Evolutionary conservation across 2,888 invertebrate genomes (phyloP).

Genomic region (Thereva nobilitata): DNA sequence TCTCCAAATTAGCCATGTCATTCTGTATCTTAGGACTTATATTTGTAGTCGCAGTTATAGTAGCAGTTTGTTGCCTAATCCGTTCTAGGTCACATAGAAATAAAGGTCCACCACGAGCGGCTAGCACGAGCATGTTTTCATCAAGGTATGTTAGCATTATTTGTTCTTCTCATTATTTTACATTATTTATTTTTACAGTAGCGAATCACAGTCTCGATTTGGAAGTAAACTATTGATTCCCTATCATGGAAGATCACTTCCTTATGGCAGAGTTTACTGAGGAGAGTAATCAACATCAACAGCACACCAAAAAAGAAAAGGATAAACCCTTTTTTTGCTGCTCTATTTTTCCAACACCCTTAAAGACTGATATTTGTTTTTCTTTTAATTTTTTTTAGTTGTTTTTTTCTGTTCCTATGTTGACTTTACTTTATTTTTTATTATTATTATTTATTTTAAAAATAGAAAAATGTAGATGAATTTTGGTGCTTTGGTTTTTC

Average conservation of each 20-base stretch:
- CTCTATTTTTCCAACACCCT: slow-evolving; percentile 6
- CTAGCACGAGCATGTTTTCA: slow-evolving; percentile 43
- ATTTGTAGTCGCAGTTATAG: slow-evolving; percentile 71
- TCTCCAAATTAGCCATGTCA: slow-evolving; percentile 75
- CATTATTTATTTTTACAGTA: slow-evolving; percentile 46
- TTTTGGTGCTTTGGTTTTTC: slow-evolving; percentile 10
- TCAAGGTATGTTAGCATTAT: slow-evolving; percentile 41
- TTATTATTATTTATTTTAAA: slow-evolving; percentile 9
- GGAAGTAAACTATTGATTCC: slow-evolving; percentile 54
- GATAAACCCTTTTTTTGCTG: background rate
- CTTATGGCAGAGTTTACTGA: slow-evolving; percentile 57
- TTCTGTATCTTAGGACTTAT: slow-evolving; percentile 74
- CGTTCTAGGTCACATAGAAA: slow-evolving; percentile 60
- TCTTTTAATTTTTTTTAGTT: slow-evolving; percentile 12
- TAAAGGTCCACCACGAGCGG: slow-evolving; percentile 37
- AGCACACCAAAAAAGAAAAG: background rate
- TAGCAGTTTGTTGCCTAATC: slow-evolving; percentile 69
- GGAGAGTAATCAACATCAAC: slow-evolving; percentile 34
- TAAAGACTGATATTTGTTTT: slow-evolving; percentile 33
- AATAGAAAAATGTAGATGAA: background rate
- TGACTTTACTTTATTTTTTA: slow-evolving; percentile 17
- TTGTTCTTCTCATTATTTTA: slow-evolving; percentile 3
- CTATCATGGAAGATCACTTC: slow-evolving; percentile 52
- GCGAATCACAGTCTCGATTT: slow-evolving; percentile 56
- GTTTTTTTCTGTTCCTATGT: background rate